Base-by-base conservation (phyloP, 2,113 vertebrate species). In the Tetrao urogallus region DNA sequence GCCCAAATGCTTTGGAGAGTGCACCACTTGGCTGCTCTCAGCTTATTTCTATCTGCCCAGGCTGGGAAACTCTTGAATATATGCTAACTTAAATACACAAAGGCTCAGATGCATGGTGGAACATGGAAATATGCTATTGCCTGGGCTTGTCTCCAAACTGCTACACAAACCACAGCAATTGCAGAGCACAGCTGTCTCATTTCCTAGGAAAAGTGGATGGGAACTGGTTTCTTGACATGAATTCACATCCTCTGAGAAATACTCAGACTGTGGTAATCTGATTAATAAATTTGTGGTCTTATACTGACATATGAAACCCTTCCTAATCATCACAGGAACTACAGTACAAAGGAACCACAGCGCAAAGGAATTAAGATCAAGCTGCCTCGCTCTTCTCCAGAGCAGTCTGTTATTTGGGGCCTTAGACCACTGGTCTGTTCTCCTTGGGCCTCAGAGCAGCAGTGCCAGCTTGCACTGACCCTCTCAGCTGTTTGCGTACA, bases 101-200 rank as follows among this genome's bases (percentile, higher is more conserved):
- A 76, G 12, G 13, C 22, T 89, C 21, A 10, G 7, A 63, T 60
- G 84, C 66, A 38, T 50, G 78, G 57, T 8, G 57, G 66, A 52
- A 70, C 32, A 60, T 22, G 25, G 76, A 87, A 91, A 91, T 50
- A 76, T 0, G 5, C 48, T 76, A 5, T 27, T 88, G 67, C 42
- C 67, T 83, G 60, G 13, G 19, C 40, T 91, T 86, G 71, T 38
- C 64, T 91, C 80, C 56, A 86, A 93, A 86, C 38, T 30, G 60
- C 66, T 77, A 42, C 64, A 65, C 48, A 85, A 91, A 89, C 24
- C 2, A 3, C 54, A 86, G 47, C 38, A 67, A 18, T 24, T 73
- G 65, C 15, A 77, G 64, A 89, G 66, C 34, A 71, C 14, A 25
- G 27, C 27, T 81, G 13, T n/a, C 63, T 48, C 82, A 18, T 58